phyloP scores from a whole-genome alignment of 2,888 invertebrate genomes.

The Amaurobius ferox region DNA sequence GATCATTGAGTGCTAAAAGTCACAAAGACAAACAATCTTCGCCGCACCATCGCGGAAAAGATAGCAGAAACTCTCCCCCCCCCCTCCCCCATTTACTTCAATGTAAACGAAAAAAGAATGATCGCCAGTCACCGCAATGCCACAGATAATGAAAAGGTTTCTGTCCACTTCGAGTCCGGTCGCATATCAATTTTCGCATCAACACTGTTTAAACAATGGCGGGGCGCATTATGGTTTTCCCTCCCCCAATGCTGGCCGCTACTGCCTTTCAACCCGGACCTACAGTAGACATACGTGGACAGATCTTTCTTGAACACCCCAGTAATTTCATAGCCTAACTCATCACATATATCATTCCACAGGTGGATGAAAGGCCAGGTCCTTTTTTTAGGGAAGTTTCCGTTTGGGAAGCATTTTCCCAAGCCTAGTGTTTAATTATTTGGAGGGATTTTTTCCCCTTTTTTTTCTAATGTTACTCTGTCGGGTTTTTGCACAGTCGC shows the following conservation, averaged over 20 bases:
- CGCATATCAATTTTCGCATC: slow-evolving; percentile 59
- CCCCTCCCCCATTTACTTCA: too few relatives aligned
- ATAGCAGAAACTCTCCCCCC: too few relatives aligned
- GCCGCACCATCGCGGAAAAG: too few relatives aligned
- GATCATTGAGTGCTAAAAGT: too few relatives aligned
- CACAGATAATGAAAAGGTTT: slow-evolving; percentile 32
- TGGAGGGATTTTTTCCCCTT: not conserved
- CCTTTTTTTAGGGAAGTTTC: not conserved
- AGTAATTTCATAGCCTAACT: slow-evolving; percentile 51
- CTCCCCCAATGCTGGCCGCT: not conserved
- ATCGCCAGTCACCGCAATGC: not conserved
- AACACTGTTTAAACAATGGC: slow-evolving; percentile 42
- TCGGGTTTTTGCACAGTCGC: not conserved
- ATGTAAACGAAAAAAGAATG: not conserved
- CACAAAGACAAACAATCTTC: too few relatives aligned
- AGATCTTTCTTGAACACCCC: slow-evolving; percentile 23
- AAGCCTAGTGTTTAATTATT: not conserved
- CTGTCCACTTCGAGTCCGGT: slow-evolving; percentile 11
- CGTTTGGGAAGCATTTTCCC: not conserved
- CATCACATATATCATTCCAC: slow-evolving; percentile 40
- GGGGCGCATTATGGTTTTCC: slow-evolving; percentile 2
- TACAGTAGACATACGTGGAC: not conserved
- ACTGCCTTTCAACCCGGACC: not conserved
- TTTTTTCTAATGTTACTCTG: not conserved
- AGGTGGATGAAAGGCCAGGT: not conserved